Percentiles rank a stretch among this genome's conserved stretches.
Evolutionary conservation across 2,888 invertebrate genomes (phyloP).

Genomic region (Therioaphis trifolii): DNA sequence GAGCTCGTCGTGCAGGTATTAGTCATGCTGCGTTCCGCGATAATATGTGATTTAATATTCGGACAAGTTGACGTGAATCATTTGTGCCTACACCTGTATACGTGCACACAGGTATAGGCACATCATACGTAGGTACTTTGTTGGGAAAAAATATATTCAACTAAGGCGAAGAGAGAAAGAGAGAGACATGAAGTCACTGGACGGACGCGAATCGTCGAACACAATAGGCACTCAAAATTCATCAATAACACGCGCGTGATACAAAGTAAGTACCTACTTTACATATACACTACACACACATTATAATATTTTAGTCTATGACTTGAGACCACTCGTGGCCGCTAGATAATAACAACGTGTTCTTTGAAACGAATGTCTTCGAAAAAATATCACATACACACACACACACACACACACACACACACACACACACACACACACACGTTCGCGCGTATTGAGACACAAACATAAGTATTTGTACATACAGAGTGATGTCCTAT

Average conservation of each 20-base stretch:
- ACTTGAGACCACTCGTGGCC: not conserved
- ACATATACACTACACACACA: not conserved
- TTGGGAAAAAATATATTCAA: not conserved
- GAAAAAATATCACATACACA: too few relatives aligned
- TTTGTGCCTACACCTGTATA: not conserved
- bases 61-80: not conserved
- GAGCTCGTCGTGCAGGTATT: not conserved
- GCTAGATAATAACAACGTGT: too few relatives aligned
- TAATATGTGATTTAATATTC: constrained; percentile 2
- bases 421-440: too few relatives aligned
- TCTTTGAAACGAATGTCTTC: too few relatives aligned
- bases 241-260: not conserved
- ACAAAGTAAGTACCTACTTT: not conserved
- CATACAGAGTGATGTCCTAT: too few relatives aligned
- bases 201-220: not conserved
- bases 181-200: not conserved
- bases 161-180: not conserved
- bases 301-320: too few relatives aligned
- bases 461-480: too few relatives aligned
- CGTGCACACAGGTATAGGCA: too few relatives aligned
- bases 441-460: too few relatives aligned
- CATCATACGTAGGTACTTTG: not conserved
- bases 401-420: too few relatives aligned
- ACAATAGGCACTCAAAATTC: not conserved
- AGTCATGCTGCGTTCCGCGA: constrained; percentile 21